A percentile compares a stretch with the other conserved stretches of the same genome.
Conservation (phyloP, 2,888 invertebrate species). For the Hybos culiciformis region DNA sequence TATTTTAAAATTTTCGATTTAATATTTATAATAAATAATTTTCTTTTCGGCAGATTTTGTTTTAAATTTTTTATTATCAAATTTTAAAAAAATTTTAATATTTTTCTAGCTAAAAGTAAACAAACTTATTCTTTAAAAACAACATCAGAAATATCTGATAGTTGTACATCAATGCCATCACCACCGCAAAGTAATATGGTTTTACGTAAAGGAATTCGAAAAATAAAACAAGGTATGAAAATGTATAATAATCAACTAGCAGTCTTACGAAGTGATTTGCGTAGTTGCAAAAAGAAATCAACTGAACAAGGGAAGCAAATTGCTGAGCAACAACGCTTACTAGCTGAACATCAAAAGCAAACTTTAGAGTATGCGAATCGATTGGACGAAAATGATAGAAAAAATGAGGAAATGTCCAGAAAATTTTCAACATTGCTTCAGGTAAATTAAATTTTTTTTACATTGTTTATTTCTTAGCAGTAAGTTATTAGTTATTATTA, state of each 20-base stretch:
- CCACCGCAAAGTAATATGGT: conserved; percentile 77
- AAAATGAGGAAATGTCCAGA: conserved; percentile 76
- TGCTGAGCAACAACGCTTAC: conserved; percentile 57
- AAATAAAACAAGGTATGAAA: conserved; percentile 82
- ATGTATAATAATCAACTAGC: conserved; percentile 72
- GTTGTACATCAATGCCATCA: conserved; percentile 39
- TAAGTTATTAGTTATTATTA: neutral
- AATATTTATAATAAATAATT: neutral
- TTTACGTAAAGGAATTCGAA: conserved; percentile 68
- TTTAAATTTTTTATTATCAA: neutral
- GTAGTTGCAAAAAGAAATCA: conserved; percentile 67
- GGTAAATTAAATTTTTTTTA: conserved; percentile 37
- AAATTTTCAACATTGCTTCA: conserved; percentile 78
- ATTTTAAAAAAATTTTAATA: conserved; percentile 15
- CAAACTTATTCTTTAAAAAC: conserved; percentile 23
- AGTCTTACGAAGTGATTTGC: conserved; percentile 61
- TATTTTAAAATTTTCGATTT: too few relatives aligned
- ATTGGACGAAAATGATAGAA: conserved; percentile 81
- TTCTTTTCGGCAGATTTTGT: neutral
- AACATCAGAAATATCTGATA: conserved; percentile 29
- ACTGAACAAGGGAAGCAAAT: conserved; percentile 76
- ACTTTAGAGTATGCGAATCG: conserved; percentile 66
- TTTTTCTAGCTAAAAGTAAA: conserved; percentile 21
- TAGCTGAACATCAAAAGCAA: conserved; percentile 61
- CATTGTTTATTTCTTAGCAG: neutral